A percentile compares a stretch with the other conserved stretches of the same genome.
Evolutionary conservation across 2,113 vertebrate genomes (phyloP).

Genomic region (Neolamprologus sp.): DNA sequence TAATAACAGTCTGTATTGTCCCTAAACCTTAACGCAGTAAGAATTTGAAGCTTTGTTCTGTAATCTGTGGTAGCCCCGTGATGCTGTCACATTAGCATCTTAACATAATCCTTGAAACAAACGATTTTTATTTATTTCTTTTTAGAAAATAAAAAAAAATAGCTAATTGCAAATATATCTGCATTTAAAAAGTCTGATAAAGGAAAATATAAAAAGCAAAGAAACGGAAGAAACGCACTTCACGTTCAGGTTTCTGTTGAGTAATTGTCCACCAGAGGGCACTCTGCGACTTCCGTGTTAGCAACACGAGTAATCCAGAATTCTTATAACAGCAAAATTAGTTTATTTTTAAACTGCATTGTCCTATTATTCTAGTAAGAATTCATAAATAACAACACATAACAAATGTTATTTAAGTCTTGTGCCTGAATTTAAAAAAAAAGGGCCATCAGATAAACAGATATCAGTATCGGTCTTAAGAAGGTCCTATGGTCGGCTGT

Average conservation of each 20-base stretch:
- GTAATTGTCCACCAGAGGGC: background rate
- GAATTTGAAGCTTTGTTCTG: background rate
- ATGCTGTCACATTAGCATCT: background rate
- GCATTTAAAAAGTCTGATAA: background rate
- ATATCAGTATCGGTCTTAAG: background rate
- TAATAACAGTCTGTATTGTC: background rate
- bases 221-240: background rate
- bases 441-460: background rate
- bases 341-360: background rate
- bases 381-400: background rate
- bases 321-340: background rate
- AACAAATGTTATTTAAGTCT: background rate
- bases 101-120: background rate
- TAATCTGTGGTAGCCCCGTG: background rate
- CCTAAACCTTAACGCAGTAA: background rate
- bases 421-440: background rate
- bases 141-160: too few species aligned
- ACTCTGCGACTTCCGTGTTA: background rate
- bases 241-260: background rate
- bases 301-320: background rate
- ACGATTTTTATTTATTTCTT: background rate
- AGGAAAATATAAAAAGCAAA: background rate
- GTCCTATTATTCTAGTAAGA: background rate
- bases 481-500: background rate
- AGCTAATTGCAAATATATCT: background rate